Evolutionary conservation across 2,797 vertebrate genomes (phyloP).

Genomic region (Gymnodraco acuticeps): DNA sequence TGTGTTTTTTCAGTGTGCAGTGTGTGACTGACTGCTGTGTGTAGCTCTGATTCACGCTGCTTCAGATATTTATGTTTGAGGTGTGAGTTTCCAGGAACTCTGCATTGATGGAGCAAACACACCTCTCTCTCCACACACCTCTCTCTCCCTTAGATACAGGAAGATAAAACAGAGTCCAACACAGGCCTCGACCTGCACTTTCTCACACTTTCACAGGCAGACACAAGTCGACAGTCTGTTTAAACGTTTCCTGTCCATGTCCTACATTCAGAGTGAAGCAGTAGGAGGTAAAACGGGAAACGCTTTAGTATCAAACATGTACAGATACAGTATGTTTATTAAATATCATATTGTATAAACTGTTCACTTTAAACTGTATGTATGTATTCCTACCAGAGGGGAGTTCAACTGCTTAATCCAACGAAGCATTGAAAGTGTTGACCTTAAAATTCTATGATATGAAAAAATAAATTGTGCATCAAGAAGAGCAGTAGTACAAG

Average conservation of each 20-base stretch:
- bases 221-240: not conserved
- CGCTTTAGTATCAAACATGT: not conserved
- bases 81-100: constrained; percentile 22
- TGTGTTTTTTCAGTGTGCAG: constrained; percentile 10
- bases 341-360: no score
- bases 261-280: not conserved
- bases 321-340: no score
- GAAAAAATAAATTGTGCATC: no score
- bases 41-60: not conserved
- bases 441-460: no score
- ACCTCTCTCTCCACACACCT: constrained; percentile 7
- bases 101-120: constrained; percentile 1
- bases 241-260: not conserved
- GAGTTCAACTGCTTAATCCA: no score
- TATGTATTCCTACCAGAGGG: no score
- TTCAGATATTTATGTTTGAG: constrained; percentile 26
- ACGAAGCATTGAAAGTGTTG: no score
- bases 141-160: not conserved
- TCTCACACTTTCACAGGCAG: not conserved
- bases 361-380: no score
- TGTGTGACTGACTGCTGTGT: not conserved
- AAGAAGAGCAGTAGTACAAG: no score
- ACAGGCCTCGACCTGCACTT: constrained; percentile 2
- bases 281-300: not conserved
- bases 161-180: not conserved